Evolutionary conservation across 2,113 vertebrate genomes (phyloP).

Genomic region (Elephas maximus): DNA sequence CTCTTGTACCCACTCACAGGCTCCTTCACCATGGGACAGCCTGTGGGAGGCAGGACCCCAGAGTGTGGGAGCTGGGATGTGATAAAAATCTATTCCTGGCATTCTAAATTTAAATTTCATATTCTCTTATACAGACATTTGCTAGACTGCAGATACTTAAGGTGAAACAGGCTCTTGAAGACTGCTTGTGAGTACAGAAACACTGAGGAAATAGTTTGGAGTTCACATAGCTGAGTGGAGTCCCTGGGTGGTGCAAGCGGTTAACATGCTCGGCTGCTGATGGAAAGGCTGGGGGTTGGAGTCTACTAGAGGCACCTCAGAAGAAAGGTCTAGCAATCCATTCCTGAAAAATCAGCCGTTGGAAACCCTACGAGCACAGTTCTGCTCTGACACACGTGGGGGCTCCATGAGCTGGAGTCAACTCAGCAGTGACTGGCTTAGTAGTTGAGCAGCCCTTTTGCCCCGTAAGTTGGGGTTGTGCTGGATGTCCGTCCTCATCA

Average conservation of each 20-base stretch:
- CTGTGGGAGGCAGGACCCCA: not conserved
- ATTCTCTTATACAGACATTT: not conserved
- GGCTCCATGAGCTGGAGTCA: not conserved
- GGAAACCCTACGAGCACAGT: not conserved
- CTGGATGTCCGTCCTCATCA: not conserved
- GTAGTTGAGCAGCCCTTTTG: not conserved
- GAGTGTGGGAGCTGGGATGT: not conserved
- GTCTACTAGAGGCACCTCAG: not conserved
- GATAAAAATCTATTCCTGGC: not conserved
- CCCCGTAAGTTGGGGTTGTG: not conserved
- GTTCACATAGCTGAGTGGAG: not conserved
- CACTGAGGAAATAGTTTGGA: not conserved
- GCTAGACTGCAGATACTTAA: not conserved
- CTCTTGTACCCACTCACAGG: not conserved
- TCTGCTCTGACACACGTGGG: not conserved
- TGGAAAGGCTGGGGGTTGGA: not conserved
- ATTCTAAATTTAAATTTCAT: not conserved
- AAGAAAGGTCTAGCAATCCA: not conserved
- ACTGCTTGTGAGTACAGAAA: not conserved
- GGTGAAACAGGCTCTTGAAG: not conserved
- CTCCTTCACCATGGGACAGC: not conserved
- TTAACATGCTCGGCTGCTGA: not conserved
- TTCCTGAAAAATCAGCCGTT: not conserved
- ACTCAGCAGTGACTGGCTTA: not conserved
- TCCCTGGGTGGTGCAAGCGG: not conserved